phyloP scores from a whole-genome alignment of 35 echinoderm and acorn worm species.

The Stichopus chloronotus region DNA sequence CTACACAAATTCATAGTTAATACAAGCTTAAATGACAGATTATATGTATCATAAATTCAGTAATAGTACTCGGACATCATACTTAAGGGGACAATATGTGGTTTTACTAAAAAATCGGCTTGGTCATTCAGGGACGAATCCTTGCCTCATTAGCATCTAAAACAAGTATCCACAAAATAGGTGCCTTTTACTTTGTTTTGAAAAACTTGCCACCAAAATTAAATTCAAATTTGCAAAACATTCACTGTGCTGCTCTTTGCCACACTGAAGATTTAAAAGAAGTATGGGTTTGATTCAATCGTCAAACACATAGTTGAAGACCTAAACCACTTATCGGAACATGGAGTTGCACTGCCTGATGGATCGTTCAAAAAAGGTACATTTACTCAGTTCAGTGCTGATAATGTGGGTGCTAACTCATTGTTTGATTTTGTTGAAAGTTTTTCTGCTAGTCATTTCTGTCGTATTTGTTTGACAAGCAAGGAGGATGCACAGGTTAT shows the following conservation, averaged over 20 bases:
- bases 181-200: constrained; percentile 64
- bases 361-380: constrained; percentile 60
- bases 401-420: constrained; percentile 59
- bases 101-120: too few species aligned
- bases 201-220: constrained; percentile 59
- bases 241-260: constrained; percentile 67
- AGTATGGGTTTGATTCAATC: constrained; percentile 22
- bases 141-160: constrained; percentile 67
- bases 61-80: too few species aligned
- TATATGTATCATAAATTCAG: too few species aligned
- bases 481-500: background rate
- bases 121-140: too few species aligned
- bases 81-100: too few species aligned
- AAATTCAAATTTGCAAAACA: constrained; percentile 69
- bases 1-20: too few species aligned
- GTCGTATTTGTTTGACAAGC: constrained; percentile 6
- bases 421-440: constrained; percentile 41
- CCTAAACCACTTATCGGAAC: constrained; percentile 49
- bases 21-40: too few species aligned
- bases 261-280: constrained; percentile 72
- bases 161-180: constrained; percentile 61
- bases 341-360: constrained; percentile 51
- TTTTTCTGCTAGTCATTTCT: constrained; percentile 26
- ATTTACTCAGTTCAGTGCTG: constrained; percentile 66
- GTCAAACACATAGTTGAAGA: constrained; percentile 20